Evolutionary conservation across 2,888 invertebrate species (phyloP), one percentile per base, ranked within the genome.

Genomic region (Brachycybe producta): DNA sequence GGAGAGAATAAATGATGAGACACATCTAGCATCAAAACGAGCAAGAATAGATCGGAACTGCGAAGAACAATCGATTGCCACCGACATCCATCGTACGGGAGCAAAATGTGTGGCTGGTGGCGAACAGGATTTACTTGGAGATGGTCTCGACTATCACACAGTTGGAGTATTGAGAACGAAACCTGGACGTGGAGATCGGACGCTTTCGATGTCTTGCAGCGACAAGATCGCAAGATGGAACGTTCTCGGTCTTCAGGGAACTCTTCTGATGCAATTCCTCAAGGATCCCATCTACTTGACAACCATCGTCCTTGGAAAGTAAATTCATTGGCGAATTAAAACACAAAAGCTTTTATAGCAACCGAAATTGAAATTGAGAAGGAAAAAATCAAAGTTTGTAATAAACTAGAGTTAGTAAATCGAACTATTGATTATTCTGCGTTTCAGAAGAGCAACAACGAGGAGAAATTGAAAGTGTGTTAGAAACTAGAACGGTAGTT

Each of bases 171-270:
- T 86, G 8, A 73, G 92, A 51, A 88, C 80, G 1, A 94, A 94
- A 67, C 92, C 92, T 26, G 92, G 91, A 0, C 73, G 90, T 61
- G 94, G 94, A 0, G 82, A 86, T 63, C 79, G 79, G 42, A 92
- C 94, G 0, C 65, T 84, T 36, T 90, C 90, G 8, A 78, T 92
- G 60, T 90, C 90, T 0, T 95, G 94, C 66, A 92, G 90, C 66
- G 94, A 95, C 68, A 95, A 95, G 73, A 70, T 95, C 13, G 79
- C 88, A 2, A 79, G 80, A 60, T 95, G 94, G 94, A 79, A 82
- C 62, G 71, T 83, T 53, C 63, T 88, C 28, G 92, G 94, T 0
- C 64, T 87, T 24, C 91, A 75, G 71, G 92, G 94, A 3, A 77
- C 84, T 3, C 67, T 94, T 3, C 63, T 92, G 42, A 77, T 78